Evolutionary conservation across 35 echinoderm and acorn worm species (phyloP).

Genomic region (Lytechinus variegatus): DNA sequence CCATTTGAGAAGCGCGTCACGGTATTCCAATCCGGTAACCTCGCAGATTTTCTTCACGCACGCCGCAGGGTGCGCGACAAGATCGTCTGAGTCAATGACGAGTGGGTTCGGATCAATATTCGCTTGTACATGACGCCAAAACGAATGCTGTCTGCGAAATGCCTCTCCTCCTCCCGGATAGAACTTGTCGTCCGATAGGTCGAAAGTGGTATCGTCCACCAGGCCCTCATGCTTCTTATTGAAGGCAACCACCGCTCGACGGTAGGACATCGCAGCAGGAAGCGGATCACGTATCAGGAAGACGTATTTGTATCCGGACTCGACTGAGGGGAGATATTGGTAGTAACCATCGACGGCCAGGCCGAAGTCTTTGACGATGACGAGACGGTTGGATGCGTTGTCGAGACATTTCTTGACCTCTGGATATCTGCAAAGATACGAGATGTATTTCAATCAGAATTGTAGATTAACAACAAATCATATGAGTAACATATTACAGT

Average conservation of each 20-base stretch:
- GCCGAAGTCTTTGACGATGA: constrained; percentile 10
- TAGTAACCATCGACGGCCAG: neutral
- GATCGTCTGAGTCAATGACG: neutral
- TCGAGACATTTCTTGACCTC: constrained; percentile 14
- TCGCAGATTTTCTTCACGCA: constrained; percentile 8
- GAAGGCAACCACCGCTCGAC: neutral
- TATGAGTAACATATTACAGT: no score
- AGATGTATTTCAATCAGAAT: no score
- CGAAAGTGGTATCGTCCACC: neutral
- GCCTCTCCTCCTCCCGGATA: neutral
- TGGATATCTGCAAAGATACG: neutral
- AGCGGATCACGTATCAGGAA: neutral
- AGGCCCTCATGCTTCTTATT: neutral
- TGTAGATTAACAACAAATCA: no score
- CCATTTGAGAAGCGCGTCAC: neutral
- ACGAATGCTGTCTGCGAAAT: neutral
- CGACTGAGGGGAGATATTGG: neutral
- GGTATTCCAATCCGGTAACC: neutral
- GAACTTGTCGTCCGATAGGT: neutral
- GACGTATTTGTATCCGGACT: constrained; percentile 22
- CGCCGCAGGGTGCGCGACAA: neutral
- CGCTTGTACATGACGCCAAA: neutral
- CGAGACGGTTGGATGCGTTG: neutral
- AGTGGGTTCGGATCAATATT: constrained; percentile 25
- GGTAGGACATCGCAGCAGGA: neutral